Evolutionary conservation across 2,113 vertebrate genomes (phyloP).

Genomic region (Rhineura floridana): DNA sequence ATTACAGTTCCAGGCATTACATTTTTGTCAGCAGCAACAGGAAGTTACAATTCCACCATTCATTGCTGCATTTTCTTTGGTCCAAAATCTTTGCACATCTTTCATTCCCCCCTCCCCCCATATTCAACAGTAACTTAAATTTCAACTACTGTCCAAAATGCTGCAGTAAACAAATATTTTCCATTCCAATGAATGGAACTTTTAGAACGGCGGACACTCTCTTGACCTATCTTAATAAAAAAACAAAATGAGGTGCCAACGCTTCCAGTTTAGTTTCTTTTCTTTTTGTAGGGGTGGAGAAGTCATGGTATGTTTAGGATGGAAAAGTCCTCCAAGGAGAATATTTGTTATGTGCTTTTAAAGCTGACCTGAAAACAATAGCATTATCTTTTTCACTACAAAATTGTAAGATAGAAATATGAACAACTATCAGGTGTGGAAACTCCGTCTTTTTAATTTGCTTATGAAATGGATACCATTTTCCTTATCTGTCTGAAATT

Average conservation of each 20-base stretch:
- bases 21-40: background rate
- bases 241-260: constrained; percentile 40
- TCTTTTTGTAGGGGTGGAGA: constrained; percentile 44
- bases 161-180: constrained; percentile 52
- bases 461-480: background rate
- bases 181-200: constrained; percentile 51
- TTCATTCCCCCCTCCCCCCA: constrained; percentile 15
- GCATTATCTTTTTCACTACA: constrained; percentile 47
- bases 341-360: constrained; percentile 56
- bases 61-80: background rate
- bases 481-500: background rate
- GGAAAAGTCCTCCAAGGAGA: constrained; percentile 55
- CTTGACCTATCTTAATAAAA: constrained; percentile 49
- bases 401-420: constrained; percentile 27
- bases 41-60: background rate
- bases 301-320: constrained; percentile 36
- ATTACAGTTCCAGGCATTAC: background rate
- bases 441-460: constrained; percentile 25
- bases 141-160: background rate
- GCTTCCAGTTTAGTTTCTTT: background rate
- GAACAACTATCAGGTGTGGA: constrained; percentile 42
- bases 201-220: constrained; percentile 44
- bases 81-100: background rate
- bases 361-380: constrained; percentile 42
- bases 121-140: background rate